Evolutionary conservation across 2,888 invertebrate genomes (phyloP).

Genomic region (Andrena minutula): DNA sequence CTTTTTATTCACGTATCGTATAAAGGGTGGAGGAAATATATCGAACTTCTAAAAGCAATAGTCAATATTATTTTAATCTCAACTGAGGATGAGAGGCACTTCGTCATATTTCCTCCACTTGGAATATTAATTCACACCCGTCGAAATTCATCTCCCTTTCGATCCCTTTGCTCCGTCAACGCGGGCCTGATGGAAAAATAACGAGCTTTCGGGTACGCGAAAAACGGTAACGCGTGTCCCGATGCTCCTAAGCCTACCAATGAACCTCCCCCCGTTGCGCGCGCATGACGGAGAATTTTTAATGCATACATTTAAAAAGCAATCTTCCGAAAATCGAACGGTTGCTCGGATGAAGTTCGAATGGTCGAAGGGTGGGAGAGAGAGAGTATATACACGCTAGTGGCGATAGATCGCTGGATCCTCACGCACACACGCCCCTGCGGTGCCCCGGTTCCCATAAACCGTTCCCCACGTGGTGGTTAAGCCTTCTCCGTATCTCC

Average conservation of each 20-base stretch:
- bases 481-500: constrained; percentile 60
- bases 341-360: constrained; percentile 10
- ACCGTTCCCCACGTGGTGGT: constrained; percentile 77
- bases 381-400: neutral
- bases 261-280: neutral
- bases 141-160: neutral
- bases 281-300: constrained; percentile 39
- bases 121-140: neutral
- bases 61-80: no score
- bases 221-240: neutral
- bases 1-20: neutral
- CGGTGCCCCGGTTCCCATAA: constrained; percentile 77
- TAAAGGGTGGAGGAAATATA: no score
- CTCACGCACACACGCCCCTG: constrained; percentile 58
- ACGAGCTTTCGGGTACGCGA: neutral
- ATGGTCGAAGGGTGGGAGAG: neutral
- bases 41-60: no score
- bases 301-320: constrained; percentile 53
- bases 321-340: constrained; percentile 40
- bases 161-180: neutral
- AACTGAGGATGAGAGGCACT: no score
- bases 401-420: neutral
- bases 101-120: no score
- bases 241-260: neutral
- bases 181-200: neutral